Base-by-base conservation (phyloP, 2,797 vertebrate genomes). In the Thunnus albacares region DNA sequence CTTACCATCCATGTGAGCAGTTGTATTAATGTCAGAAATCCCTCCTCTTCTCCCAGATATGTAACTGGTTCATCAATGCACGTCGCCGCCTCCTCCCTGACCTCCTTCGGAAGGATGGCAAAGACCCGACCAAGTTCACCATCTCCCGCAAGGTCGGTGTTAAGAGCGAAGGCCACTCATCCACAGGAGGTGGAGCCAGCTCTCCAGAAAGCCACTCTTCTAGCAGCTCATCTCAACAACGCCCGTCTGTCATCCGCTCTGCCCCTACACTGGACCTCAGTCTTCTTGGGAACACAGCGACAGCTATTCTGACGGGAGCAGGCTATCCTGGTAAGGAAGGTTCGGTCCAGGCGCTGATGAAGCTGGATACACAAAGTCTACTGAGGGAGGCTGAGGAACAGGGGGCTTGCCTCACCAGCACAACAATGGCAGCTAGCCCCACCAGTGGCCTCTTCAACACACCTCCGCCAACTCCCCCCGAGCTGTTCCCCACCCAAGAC, bases 51-150 rank as follows among this genome's bases (percentile, higher is more conserved):
- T 30, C 35, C 9, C 90, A 99, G 98, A 98, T 99, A 84, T 99
- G 98, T 87, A 99, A 99, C 93, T 99, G 98, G 98, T 99, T 99
- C 90, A 99, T 99, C 92, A 99, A 99, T 0, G 98, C 98, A 1
- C 94, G 98, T 2, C 95, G 98, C 18, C 95, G 98, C 55, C 96
- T 99, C 68, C 97, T 99, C 10, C 98, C 98, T 0, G 97, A 98
- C 89, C 96, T 99, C 89, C 96, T 99, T 67, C 96, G 97, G 71
- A 98, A 97, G 83, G 98, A 99, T 0, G 98, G 98, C 61, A 97
- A 98, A 91, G 98, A 99, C 88, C 98, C 98, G 61, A 97, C 97
- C 71, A 97, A 98, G 86, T 99, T 97, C 91, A 99, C 97, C 33
- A 97, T 98, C 86, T 98, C 97, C n/a, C 96, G 97, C 18, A 97